These are phyloP conservation scores for Euphydryas editha DNA, from an alignment of 2,888 invertebrate species.

Conservation along the genomic window DNA sequence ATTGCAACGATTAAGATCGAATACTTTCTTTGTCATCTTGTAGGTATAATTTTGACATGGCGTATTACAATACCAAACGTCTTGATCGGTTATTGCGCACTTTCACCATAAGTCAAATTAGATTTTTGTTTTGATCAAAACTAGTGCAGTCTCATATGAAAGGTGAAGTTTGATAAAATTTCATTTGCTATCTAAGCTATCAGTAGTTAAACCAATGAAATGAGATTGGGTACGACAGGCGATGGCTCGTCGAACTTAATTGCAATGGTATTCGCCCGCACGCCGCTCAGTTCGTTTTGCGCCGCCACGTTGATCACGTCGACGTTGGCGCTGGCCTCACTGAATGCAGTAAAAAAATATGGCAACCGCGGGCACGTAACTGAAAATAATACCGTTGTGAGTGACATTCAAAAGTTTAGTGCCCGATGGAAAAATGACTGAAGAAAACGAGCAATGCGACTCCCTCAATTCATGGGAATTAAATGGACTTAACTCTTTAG, in stretches of 20 bases:
- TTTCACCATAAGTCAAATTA: slow-evolving; percentile 63
- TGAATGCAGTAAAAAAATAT: slow-evolving; percentile 54
- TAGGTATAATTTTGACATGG: slow-evolving; percentile 44
- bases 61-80: slow-evolving; percentile 53
- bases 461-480: slow-evolving; percentile 80
- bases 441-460: slow-evolving; percentile 74
- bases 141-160: slow-evolving; percentile 5
- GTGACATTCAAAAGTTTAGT: slow-evolving; percentile 57
- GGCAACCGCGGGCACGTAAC: slow-evolving; percentile 57
- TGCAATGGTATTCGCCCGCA: slow-evolving; percentile 51
- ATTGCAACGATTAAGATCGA: slow-evolving; percentile 35
- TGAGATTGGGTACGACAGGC: slow-evolving; percentile 67
- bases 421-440: slow-evolving; percentile 64
- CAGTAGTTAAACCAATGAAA: slow-evolving; percentile 69
- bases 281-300: slow-evolving; percentile 52
- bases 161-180: slow-evolving; percentile 68
- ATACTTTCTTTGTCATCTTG: slow-evolving; percentile 45
- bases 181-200: slow-evolving; percentile 50
- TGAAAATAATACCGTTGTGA: slow-evolving; percentile 50
- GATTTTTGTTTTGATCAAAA: slow-evolving; percentile 17
- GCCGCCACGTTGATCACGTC: slow-evolving; percentile 64
- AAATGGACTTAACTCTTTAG: slow-evolving; percentile 87
- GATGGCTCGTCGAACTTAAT: slow-evolving; percentile 60
- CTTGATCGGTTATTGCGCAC: slow-evolving; percentile 60
- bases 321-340: slow-evolving; percentile 46